Evolutionary conservation across 1,140 invertebrate species (phyloP).

Genomic region (Drosophila seguyi): DNA sequence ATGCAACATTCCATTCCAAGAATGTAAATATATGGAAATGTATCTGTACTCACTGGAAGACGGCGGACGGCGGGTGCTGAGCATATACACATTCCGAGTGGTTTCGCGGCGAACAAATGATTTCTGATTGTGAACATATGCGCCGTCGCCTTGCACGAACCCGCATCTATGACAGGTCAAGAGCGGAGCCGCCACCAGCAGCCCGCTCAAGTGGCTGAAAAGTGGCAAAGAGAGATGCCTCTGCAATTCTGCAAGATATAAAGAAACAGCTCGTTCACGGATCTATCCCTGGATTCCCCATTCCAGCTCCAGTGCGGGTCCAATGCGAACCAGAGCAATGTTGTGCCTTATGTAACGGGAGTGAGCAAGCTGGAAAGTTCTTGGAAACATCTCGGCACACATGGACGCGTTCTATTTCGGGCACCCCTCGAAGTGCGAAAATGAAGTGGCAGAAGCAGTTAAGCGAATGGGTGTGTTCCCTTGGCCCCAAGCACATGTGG

Average conservation of each 20-base stretch:
- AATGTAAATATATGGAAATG: conserved; percentile 3
- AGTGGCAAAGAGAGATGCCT: conserved; percentile 14
- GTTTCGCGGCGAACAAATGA: conserved; percentile 18
- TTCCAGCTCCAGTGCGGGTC: background rate
- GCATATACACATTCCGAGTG: conserved; percentile 30
- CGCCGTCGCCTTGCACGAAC: conserved; percentile 5
- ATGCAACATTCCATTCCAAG: background rate
- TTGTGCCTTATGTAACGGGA: background rate
- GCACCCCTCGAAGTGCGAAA: conserved; percentile 35
- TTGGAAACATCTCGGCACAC: conserved; percentile 6
- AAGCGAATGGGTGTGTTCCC: conserved; percentile 20
- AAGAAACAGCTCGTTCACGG: conserved; percentile 1
- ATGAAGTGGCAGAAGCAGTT: conserved; percentile 31
- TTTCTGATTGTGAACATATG: conserved; percentile 48
- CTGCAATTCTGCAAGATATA: conserved; percentile 3
- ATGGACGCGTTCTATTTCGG: conserved; percentile 21
- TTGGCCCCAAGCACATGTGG: conserved; percentile 7
- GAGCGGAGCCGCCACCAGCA: conserved; percentile 8
- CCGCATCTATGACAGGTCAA: conserved; percentile 38
- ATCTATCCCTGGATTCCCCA: background rate
- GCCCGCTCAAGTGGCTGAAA: conserved; percentile 16
- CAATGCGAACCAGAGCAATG: background rate
- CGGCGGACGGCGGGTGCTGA: background rate
- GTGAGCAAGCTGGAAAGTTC: conserved; percentile 15
- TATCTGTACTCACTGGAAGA: background rate